A percentile compares a stretch with the other conserved stretches of the same genome.
Conservation (phyloP, 2,113 vertebrate species). For the Camelus dromedarius region DNA sequence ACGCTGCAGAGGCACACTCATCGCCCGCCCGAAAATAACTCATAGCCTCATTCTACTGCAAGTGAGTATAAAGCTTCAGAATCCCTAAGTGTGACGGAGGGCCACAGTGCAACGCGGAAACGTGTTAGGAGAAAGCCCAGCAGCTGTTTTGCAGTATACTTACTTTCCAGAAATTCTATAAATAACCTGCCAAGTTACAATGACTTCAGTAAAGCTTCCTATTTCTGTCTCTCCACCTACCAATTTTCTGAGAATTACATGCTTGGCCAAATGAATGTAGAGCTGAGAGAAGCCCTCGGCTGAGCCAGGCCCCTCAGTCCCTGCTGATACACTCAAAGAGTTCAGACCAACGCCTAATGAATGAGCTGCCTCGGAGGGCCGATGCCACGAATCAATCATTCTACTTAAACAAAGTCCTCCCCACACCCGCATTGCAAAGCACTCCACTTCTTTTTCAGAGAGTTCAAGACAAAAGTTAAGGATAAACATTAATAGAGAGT, state of each 20-base stretch:
- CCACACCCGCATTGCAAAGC: neutral
- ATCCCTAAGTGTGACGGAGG: neutral
- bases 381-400: neutral
- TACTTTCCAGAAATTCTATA: conserved; percentile 62
- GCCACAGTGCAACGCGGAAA: conserved; percentile 1
- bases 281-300: neutral
- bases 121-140: neutral
- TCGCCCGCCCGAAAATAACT: rapidly evolving
- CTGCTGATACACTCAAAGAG: conserved; percentile 33
- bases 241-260: conserved; percentile 78
- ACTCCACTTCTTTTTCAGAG: neutral
- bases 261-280: conserved; percentile 59
- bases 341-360: conserved; percentile 61
- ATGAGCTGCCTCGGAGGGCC: conserved; percentile 30
- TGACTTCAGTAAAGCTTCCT: conserved; percentile 66
- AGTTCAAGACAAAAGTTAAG: neutral
- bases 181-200: conserved; percentile 61
- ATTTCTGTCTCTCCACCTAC: conserved; percentile 73
- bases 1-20: neutral
- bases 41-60: rapidly evolving
- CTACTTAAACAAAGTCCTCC: neutral
- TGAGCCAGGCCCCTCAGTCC: neutral
- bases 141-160: neutral
- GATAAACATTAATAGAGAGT: neutral
- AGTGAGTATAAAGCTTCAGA: neutral